Conservation (phyloP, 2,113 vertebrate species). For the Barnardius zonarius region DNA sequence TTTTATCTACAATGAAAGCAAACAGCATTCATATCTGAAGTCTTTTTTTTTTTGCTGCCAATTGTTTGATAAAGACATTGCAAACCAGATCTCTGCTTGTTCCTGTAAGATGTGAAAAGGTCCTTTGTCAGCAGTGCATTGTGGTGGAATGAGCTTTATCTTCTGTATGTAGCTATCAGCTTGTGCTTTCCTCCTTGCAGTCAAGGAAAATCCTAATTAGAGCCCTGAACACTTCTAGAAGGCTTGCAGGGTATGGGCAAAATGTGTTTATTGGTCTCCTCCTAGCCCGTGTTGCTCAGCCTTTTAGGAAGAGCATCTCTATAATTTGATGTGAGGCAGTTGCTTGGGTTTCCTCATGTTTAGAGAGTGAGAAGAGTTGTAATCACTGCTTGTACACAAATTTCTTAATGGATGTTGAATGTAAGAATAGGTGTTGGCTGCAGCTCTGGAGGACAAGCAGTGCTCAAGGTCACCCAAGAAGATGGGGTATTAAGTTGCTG, state of each 20-base stretch:
- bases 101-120: not conserved
- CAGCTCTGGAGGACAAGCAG: not conserved
- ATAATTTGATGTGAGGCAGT: not conserved
- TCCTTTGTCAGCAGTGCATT: not conserved
- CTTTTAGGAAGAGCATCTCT: not conserved
- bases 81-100: not conserved
- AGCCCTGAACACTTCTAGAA: not conserved
- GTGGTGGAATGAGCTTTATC: not conserved
- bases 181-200: not conserved
- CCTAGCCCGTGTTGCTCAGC: not conserved
- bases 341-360: not conserved
- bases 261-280: not conserved
- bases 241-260: not conserved
- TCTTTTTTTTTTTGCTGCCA: not conserved
- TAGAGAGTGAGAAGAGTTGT: not conserved
- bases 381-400: not conserved
- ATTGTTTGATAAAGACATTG: not conserved
- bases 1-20: not conserved
- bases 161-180: not conserved
- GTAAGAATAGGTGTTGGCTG: not conserved
- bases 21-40: not conserved
- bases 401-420: not conserved
- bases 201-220: not conserved
- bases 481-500: not conserved
- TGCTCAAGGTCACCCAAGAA: not conserved